A percentile compares a stretch with the other conserved stretches of the same genome.
phyloP scores from a whole-genome alignment of 2,888 invertebrate species.

The Cephalotes varians region DNA sequence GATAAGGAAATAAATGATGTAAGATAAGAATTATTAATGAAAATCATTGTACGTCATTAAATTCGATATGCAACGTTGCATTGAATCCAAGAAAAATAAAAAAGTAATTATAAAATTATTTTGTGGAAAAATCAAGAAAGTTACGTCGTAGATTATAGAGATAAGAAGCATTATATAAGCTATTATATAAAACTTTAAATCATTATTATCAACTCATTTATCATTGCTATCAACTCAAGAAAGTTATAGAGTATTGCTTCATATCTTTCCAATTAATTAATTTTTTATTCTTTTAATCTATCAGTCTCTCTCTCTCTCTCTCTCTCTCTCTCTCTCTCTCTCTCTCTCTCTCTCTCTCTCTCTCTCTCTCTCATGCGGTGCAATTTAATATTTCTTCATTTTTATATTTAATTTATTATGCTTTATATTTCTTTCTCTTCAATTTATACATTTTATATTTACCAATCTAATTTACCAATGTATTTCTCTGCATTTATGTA shows the following conservation, averaged over 20 bases:
- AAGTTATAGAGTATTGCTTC: background rate
- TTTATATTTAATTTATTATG: no score
- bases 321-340: no score
- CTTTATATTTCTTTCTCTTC: no score
- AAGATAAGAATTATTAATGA: background rate
- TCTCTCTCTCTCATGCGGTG: no score
- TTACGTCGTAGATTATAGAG: background rate
- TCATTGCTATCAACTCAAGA: background rate
- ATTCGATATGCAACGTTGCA: background rate
- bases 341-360: no score
- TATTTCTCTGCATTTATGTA: background rate
- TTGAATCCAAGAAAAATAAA: background rate
- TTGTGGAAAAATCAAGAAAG: background rate
- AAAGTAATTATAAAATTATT: background rate
- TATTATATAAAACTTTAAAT: background rate
- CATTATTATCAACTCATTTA: no score
- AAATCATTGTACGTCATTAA: background rate
- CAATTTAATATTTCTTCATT: background rate
- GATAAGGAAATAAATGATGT: background rate
- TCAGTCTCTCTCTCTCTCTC: no score
- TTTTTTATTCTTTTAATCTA: background rate
- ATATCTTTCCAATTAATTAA: background rate
- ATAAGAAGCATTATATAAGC: background rate
- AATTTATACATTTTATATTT: background rate
- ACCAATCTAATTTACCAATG: background rate